Evolutionary conservation across 2,797 vertebrate species (phyloP), one percentile per base, ranked within the genome.

Genomic region (Micrastur ruficollis): DNA sequence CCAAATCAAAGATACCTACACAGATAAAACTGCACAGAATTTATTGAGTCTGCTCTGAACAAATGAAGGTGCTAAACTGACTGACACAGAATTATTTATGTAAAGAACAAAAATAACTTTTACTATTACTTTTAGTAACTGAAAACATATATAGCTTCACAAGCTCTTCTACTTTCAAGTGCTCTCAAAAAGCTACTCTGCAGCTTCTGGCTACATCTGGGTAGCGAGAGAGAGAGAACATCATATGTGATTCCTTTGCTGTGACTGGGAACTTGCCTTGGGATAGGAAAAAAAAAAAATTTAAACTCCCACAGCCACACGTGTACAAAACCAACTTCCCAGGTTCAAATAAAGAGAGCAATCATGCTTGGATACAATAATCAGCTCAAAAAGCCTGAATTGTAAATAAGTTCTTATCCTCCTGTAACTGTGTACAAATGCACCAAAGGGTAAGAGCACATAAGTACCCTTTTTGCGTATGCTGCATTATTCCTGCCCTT

Each of bases 361-460:
- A 68, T 26, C 62, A 62, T 20, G 62, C 44, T 68, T 65, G 38
- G 36, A 71, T 32, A 87, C 6, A 58, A 56, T 19, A 32, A 66
- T 17, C 8, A 42, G 32, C 53, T 63, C 59, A 47, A 63, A 83
- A 81, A 86, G 16, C 34, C 29, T 47, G 25, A 71, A 16, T 0
- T 27, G 13, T 34, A 46, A 81, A 5, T 44, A 59, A 66, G 32
- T 44, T 74, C 42, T 40, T 78, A 40, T 31, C 50, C 17, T 68
- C 29, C 50, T 46, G 6, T 26, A 71, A 52, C 12, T 44, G 13
- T 21, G 18, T 14, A 38, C 20, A 62, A 49, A 32, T 6, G 22
- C 27, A 56, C 27, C 42, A n/a, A 83, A 49, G 0, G 2, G 9
- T n/a, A 59, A 31, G 15, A 40, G 22, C 15, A 9, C 7, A 0